phyloP scores from a whole-genome alignment of 1,140 invertebrate genomes.

The Aleiodes sp. region DNA sequence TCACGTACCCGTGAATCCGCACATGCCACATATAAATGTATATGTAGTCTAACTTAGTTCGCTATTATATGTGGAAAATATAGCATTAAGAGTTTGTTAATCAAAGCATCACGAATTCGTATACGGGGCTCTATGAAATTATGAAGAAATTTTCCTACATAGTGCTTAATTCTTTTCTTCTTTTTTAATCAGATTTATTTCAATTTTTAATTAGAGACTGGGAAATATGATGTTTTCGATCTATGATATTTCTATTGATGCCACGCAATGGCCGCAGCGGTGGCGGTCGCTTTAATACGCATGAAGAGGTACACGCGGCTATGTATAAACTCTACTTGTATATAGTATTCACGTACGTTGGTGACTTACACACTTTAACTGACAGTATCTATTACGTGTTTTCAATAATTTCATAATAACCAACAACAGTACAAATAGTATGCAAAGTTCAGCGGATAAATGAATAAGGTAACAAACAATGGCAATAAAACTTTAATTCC shows the following conservation, averaged over 20 bases:
- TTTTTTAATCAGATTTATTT: too few species aligned
- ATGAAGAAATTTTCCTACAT: too few species aligned
- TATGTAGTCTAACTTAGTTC: too few species aligned
- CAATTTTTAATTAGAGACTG: too few species aligned
- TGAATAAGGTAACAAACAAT: too few species aligned
- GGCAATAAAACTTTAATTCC: too few species aligned
- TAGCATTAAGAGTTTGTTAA: neutral
- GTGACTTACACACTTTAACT: neutral
- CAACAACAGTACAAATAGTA: neutral
- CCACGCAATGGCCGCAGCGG: conserved; percentile 15
- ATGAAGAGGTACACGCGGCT: conserved; percentile 17
- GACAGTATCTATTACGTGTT: conserved; percentile 17
- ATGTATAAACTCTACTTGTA: conserved; percentile 22
- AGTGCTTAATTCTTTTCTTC: too few species aligned
- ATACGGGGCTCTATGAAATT: too few species aligned
- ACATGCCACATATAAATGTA: neutral
- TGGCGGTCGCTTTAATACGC: conserved; percentile 20
- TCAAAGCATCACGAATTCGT: neutral
- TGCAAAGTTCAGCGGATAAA: too few species aligned
- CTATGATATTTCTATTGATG: conserved; percentile 17
- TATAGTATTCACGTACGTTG: neutral
- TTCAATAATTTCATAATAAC: neutral
- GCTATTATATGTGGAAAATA: neutral
- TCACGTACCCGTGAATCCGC: neutral
- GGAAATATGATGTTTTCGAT: neutral